Percentiles rank a stretch among this genome's conserved stretches.
phyloP scores from a whole-genome alignment of 2,113 vertebrate species.

The Phylloscopus trochilus region DNA sequence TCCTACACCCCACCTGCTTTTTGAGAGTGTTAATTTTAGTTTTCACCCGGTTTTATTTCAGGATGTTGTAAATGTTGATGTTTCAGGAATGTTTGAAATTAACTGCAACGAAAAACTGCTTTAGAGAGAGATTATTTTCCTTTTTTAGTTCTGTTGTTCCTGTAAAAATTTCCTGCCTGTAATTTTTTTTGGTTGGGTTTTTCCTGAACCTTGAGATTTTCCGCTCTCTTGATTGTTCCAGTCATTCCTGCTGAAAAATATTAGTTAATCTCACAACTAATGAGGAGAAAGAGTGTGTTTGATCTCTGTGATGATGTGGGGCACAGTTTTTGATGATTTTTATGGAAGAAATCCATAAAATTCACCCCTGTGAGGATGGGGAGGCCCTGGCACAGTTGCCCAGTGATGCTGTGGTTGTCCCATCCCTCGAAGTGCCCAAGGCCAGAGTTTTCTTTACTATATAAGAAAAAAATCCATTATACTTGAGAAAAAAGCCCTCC shows the following conservation, averaged over 20 bases:
- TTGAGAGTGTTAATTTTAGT: fast-evolving
- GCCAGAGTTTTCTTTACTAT: not conserved
- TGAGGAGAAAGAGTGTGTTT: not conserved
- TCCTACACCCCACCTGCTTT: not conserved
- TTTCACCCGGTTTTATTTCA: not conserved
- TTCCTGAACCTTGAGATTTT: not conserved
- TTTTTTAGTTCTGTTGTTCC: not conserved
- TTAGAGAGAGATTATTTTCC: not conserved
- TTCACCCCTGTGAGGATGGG: not conserved
- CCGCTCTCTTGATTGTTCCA: fast-evolving
- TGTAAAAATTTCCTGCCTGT: not conserved
- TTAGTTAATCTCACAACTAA: not conserved
- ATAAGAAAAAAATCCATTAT: not conserved
- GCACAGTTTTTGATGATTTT: not conserved
- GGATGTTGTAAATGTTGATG: not conserved
- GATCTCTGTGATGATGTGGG: not conserved
- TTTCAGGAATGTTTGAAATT: not conserved
- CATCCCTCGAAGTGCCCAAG: not conserved
- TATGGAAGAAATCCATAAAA: not conserved
- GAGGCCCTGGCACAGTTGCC: not conserved
- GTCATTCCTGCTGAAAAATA: not conserved
- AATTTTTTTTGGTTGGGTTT: not conserved
- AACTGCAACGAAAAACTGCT: not conserved
- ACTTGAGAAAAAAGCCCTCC: not conserved
- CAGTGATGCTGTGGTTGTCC: not conserved